Evolutionary conservation across 2,113 vertebrate species (phyloP), one percentile per base, ranked within the genome.

Genomic region (Hydrochoerus hydrochaeris): DNA sequence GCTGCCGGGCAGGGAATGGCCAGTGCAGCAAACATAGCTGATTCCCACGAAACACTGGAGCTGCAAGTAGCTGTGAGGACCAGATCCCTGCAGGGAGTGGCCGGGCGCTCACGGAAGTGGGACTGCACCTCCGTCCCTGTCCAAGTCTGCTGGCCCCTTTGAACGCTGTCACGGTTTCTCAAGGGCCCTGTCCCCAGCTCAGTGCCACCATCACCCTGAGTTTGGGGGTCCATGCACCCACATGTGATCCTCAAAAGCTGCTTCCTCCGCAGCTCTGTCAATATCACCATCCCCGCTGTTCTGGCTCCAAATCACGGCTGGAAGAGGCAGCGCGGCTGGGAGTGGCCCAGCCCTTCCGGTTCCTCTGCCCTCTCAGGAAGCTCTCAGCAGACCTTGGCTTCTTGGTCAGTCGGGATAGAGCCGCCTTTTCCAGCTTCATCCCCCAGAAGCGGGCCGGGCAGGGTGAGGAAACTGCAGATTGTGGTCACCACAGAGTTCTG

Each of bases 1-100:
- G 41, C 60, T 22, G 13, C 49, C 54, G 14, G 52, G 35, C 5
- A 7, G n/a, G 26, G 3, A 14, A 57, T 11, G 19, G 26, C 20
- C 77, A 60, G 35, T 11, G 60, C 78, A 88, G 49, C 35, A 75
- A 85, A 65, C 26, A 17, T 46, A 44, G 46, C 49, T 41, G 86
- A 67, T 82, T 60, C 35, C 28, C 28, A 46, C 20, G 13, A 44
- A 57, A n/a, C 9, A 1, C 7, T 81, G 49, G 88, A 14, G 16
- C n/a, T 54, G 19, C 7, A 54, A 11, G 11, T 26, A 24, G 19
- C 49, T 5, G 0, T 0, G 14, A 88, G 54, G n/a, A 81, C 46
- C 46, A 54, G 60, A 80, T 19, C 46, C 73, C 41, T 24, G 2
- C 58, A n/a, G 13, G 90, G 58, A 62, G 6, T 65, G 32, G 26